Conservation (phyloP, 2,888 invertebrate genomes). For the Tetragonisca angustula region DNA sequence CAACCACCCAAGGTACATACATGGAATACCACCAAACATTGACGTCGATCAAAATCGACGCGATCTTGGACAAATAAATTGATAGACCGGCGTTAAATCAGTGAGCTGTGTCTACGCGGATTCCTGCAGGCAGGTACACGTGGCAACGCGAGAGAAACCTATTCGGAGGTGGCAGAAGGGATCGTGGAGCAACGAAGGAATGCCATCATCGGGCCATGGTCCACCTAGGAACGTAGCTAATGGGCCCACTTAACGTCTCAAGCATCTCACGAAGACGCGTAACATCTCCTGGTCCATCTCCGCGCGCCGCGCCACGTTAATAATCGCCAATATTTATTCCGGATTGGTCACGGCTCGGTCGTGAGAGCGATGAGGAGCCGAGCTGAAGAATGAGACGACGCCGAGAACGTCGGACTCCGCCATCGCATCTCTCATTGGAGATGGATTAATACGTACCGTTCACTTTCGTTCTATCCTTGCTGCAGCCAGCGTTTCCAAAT, state of each 20-base stretch:
- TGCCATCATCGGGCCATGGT: constrained; percentile 71
- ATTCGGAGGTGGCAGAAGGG: constrained; percentile 37
- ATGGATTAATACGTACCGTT: constrained; percentile 68
- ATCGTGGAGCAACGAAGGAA: constrained; percentile 68
- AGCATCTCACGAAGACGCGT: constrained; percentile 73
- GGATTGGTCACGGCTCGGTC: constrained; percentile 82
- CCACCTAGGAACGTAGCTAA: constrained; percentile 79
- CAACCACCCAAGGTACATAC: too few relatives aligned
- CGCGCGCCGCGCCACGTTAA: constrained; percentile 75
- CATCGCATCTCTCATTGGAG: constrained; percentile 49
- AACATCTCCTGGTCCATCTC: constrained; percentile 60
- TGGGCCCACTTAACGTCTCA: constrained; percentile 84
- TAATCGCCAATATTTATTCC: constrained; percentile 84
- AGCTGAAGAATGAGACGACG: constrained; percentile 72
- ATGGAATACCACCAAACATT: too few relatives aligned
- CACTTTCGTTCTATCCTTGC: constrained; percentile 56
- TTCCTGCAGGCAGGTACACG: constrained; percentile 56
- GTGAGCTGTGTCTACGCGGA: constrained; percentile 22
- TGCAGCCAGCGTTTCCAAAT: constrained; percentile 20
- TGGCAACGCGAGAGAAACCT: constrained; percentile 63
- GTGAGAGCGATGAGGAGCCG: constrained; percentile 78
- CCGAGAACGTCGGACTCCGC: constrained; percentile 46
- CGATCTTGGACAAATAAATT: not conserved
- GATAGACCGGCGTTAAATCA: not conserved
- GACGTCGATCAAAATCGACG: not conserved